Conservation (phyloP, 1,140 invertebrate species). For the Eupristina koningsbergeri region DNA sequence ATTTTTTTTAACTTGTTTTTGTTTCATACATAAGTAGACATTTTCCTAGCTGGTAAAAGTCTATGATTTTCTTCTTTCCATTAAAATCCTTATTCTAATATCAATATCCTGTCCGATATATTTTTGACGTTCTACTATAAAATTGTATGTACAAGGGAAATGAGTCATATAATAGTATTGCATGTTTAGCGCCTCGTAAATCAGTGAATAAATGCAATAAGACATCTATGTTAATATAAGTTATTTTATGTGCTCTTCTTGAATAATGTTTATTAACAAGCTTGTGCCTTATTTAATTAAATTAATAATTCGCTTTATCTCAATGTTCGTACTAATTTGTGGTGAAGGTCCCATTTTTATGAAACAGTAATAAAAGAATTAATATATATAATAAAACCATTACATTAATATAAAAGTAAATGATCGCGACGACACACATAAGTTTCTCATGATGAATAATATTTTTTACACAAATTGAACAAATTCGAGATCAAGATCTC, state of each 20-base stretch:
- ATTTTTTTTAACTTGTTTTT: not conserved
- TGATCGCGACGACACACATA: not conserved
- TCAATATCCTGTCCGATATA: slow-evolving; percentile 8
- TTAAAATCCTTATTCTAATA: slow-evolving; percentile 18
- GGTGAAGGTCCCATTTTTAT: not conserved
- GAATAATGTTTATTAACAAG: slow-evolving; percentile 27
- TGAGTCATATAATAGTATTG: slow-evolving; percentile 32
- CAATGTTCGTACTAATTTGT: not conserved
- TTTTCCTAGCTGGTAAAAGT: slow-evolving; percentile 26
- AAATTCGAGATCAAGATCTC: not conserved
- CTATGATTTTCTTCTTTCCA: not conserved
- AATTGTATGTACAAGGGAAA: not conserved
- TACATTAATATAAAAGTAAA: not conserved
- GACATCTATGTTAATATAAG: not conserved
- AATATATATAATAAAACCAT: not conserved
- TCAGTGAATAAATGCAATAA: not conserved
- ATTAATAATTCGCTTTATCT: slow-evolving; percentile 19
- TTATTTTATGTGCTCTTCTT: not conserved
- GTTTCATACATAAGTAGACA: not conserved
- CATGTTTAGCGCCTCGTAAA: slow-evolving; percentile 13
- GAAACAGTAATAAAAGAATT: not conserved
- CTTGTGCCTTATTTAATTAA: slow-evolving; percentile 6
- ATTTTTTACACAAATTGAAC: not conserved
- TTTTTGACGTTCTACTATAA: not conserved
- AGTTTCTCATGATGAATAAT: not conserved